Base-by-base conservation (phyloP, 2,113 vertebrate species). In the Chionomys nivalis region DNA sequence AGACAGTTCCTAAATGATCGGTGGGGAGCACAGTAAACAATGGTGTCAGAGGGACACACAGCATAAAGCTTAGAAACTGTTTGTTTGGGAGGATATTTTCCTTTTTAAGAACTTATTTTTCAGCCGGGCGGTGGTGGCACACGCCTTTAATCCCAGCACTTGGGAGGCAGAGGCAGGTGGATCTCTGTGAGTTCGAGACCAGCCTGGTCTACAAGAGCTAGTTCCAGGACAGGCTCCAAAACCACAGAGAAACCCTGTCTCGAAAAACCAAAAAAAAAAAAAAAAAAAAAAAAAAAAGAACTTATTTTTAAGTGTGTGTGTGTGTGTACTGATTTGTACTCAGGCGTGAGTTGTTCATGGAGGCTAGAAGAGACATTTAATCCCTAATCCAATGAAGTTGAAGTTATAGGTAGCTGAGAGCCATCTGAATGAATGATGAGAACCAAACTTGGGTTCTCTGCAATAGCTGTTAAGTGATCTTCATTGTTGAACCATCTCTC, bases 321-420 rank as follows among this genome's bases (percentile, higher is more conserved):
- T 49, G 26, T 77, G 42, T 58, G 55, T 21, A 19, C 55, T 58
- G 55, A 58, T 7, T 58, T 58, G 55, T 44, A 31, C 0, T 21
- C 3, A 42, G 26, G 26, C 13, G 42, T 33, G 9, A 7, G 2
- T 0, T 86, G 31, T 33, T 5, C 28, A 23, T 1, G 7, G 16
- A 47, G 39, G 26, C 26, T 44, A 33, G 39, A 21, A 47, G 28
- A 86, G 26, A 47, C 3, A 33, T 66, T 31, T 13, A 13, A 47
- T 44, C 16, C n/a, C n/a, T 63, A 21, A 21, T 12, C 26, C 63
- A 26, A 19, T 23, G 5, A 16, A 68, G 9, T 19, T 86, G 42
- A 11, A 23, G 4, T 36, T 47, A 1, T 1, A 36, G 42, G 63
- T 86, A 33, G 42, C 12, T 23, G 10, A 49, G 42, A 33, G 14